A percentile compares a stretch with the other conserved stretches of the same genome.
phyloP scores from a whole-genome alignment of 1,140 invertebrate genomes.

The Aphidius ervi region DNA sequence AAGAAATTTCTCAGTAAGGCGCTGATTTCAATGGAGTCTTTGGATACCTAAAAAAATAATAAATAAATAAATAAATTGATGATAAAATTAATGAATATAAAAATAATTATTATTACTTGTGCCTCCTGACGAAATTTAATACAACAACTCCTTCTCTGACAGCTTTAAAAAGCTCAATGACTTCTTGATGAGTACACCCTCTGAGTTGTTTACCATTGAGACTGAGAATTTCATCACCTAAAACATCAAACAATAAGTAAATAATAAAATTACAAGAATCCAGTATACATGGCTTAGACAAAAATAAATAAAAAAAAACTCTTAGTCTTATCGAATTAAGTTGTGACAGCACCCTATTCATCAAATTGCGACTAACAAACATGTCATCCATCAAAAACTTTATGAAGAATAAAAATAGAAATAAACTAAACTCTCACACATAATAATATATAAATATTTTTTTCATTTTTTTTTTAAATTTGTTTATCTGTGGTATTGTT shows the following conservation, averaged over 20 bases:
- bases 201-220: conserved; percentile 69
- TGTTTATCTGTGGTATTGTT: neutral
- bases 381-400: conserved; percentile 18
- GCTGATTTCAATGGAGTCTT: conserved; percentile 43
- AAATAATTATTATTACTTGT: conserved; percentile 36
- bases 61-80: neutral
- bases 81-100: neutral
- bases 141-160: conserved; percentile 70
- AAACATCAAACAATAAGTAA: conserved; percentile 32
- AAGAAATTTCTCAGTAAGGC: conserved; percentile 36
- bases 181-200: conserved; percentile 73
- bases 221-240: conserved; percentile 76
- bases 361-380: conserved; percentile 12
- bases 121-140: conserved; percentile 62
- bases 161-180: conserved; percentile 72
- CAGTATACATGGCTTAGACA: neutral
- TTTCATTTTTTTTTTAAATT: neutral
- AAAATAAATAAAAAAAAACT: neutral
- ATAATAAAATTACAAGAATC: neutral
- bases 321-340: conserved; percentile 5
- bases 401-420: conserved; percentile 12
- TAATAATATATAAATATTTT: conserved; percentile 4
- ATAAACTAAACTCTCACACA: neutral
- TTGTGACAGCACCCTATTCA: conserved; percentile 1
- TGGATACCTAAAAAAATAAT: conserved; percentile 39